phyloP scores from a whole-genome alignment of 2,113 vertebrate genomes.

The Catagonus wagneri region DNA sequence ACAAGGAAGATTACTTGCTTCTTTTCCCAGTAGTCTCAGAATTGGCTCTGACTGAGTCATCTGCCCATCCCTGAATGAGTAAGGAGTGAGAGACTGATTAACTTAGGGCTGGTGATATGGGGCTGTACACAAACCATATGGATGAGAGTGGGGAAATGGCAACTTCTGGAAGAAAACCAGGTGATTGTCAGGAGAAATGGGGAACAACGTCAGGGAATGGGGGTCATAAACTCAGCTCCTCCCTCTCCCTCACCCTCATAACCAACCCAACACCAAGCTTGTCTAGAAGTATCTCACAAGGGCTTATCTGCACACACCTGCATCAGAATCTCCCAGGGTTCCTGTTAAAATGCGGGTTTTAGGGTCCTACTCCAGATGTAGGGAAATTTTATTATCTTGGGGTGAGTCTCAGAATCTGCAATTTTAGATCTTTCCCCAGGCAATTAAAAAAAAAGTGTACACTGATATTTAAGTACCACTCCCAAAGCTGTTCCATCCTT shows the following conservation, averaged over 20 bases:
- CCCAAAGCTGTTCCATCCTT: neutral
- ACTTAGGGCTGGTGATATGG: neutral
- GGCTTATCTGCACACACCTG: neutral
- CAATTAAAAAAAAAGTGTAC: neutral
- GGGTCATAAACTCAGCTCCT: neutral
- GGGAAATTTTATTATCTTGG: conserved; percentile 24
- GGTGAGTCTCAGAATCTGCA: neutral
- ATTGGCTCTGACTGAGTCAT: conserved; percentile 39
- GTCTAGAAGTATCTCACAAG: neutral
- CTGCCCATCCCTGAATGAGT: neutral
- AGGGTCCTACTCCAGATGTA: neutral
- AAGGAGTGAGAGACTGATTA: neutral
- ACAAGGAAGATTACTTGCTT: neutral
- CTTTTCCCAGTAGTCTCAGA: neutral
- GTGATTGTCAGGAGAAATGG: neutral
- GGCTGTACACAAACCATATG: neutral
- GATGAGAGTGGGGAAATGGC: neutral
- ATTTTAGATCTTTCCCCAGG: conserved; percentile 23
- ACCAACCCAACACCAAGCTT: neutral
- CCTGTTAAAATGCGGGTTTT: neutral
- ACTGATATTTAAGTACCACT: conserved; percentile 41
- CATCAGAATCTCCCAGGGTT: neutral
- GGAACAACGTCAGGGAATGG: neutral
- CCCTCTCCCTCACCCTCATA: neutral
- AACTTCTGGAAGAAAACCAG: neutral